A percentile compares a stretch with the other conserved stretches of the same genome.
Conservation (phyloP, 2,888 invertebrate genomes). For the Trachelus troglodyta region DNA sequence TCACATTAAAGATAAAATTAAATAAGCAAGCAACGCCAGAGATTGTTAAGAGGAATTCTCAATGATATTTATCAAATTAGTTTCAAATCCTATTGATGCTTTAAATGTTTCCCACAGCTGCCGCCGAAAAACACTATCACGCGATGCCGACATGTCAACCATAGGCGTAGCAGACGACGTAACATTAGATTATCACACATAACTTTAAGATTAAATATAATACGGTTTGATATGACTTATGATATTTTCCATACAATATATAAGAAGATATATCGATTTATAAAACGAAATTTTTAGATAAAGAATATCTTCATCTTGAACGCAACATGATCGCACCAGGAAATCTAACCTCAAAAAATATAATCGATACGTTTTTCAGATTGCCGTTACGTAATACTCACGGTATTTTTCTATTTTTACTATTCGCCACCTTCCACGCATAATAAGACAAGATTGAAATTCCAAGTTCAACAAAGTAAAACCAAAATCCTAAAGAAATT, state of each 20-base stretch:
- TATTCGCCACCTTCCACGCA: not conserved
- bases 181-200: not conserved
- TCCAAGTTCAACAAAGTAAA: not conserved
- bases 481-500: not conserved
- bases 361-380: not conserved
- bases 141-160: not conserved
- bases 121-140: not conserved
- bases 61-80: not conserved
- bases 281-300: not conserved
- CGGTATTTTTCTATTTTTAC: conserved; percentile 2
- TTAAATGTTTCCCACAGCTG: not conserved
- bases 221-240: not conserved
- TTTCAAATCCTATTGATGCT: not conserved
- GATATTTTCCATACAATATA: not conserved
- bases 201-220: not conserved
- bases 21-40: not conserved
- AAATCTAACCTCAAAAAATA: not conserved
- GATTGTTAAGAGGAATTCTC: not conserved
- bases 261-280: not conserved
- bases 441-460: not conserved
- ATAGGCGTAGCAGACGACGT: not conserved
- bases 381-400: not conserved
- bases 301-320: not conserved
- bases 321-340: not conserved
- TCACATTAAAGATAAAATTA: not conserved